Conservation (phyloP, 2,888 invertebrate species). For the Colletes collaris region DNA sequence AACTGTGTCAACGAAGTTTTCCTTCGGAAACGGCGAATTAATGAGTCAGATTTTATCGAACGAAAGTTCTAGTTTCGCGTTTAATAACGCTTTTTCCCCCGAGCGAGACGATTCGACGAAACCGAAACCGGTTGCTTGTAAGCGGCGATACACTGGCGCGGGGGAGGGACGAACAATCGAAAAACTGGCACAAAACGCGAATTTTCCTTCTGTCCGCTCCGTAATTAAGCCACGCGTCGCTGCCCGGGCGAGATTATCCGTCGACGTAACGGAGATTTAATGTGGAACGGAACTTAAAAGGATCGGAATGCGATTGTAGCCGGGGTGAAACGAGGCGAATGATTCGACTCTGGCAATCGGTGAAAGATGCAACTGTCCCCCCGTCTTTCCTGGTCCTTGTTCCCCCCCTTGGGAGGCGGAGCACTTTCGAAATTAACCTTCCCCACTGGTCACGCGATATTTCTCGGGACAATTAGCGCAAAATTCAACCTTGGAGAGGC, state of each 20-base stretch:
- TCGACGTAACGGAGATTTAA: constrained; percentile 23
- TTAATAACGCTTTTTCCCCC: no score
- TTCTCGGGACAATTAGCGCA: no score
- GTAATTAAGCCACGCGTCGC: constrained; percentile 17
- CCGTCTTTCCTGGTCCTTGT: constrained; percentile 27
- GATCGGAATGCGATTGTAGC: constrained; percentile 41
- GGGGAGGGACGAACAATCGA: not conserved
- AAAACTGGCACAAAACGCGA: not conserved
- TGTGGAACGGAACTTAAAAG: constrained; percentile 14
- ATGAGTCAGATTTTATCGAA: constrained; percentile 4
- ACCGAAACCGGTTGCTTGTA: no score
- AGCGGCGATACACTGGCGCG: no score
- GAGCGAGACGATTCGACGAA: no score
- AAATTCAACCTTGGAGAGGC: no score
- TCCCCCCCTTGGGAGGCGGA: not conserved
- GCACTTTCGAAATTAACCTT: constrained; percentile 25
- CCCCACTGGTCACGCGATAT: no score
- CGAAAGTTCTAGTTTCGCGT: not conserved
- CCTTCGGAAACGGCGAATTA: not conserved
- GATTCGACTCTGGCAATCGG: constrained; percentile 45
- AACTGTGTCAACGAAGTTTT: constrained; percentile 3
- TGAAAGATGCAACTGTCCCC: constrained; percentile 29
- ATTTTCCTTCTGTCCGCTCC: not conserved
- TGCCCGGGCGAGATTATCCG: constrained; percentile 21
- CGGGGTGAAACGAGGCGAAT: constrained; percentile 50